A percentile compares a stretch with the other conserved stretches of the same genome.
These are phyloP conservation scores for Teinopalpus imperialis DNA, from an alignment of 2,888 invertebrate species.

Conservation along the genomic window DNA sequence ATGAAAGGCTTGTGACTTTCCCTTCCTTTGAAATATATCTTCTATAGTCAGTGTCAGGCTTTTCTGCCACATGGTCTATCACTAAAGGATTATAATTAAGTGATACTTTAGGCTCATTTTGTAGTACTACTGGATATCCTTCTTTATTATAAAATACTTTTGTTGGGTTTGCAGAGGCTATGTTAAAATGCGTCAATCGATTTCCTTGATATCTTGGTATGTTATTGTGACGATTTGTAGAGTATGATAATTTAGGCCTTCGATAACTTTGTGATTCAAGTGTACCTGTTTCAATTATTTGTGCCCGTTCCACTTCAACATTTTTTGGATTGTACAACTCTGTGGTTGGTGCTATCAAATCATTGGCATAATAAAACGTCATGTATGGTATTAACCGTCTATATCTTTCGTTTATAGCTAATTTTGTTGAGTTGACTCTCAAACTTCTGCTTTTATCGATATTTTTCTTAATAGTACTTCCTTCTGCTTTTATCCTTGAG, in stretches of 20 bases:
- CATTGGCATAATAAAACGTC: constrained; percentile 88
- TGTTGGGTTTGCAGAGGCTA: constrained; percentile 70
- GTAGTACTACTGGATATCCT: constrained; percentile 47
- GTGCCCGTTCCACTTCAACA: constrained; percentile 68
- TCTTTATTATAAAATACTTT: constrained; percentile 63
- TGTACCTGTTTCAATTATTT: constrained; percentile 58
- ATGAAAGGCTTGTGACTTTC: constrained; percentile 46
- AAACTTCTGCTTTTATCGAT: constrained; percentile 23
- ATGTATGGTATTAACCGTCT: constrained; percentile 91
- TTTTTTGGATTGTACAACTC: constrained; percentile 49
- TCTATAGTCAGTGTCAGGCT: constrained; percentile 47
- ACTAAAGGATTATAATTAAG: constrained; percentile 50
- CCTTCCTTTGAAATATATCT: constrained; percentile 50
- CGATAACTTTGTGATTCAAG: constrained; percentile 43
- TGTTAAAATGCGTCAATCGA: constrained; percentile 69
- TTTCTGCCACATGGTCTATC: constrained; percentile 41
- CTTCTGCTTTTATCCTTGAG: constrained; percentile 40
- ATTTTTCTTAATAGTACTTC: constrained; percentile 42
- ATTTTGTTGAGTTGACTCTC: constrained; percentile 50
- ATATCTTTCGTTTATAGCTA: constrained; percentile 85
- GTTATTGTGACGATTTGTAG: constrained; percentile 47
- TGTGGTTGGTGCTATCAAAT: constrained; percentile 70
- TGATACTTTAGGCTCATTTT: constrained; percentile 45
- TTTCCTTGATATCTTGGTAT: constrained; percentile 76
- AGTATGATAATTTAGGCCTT: constrained; percentile 59